These are phyloP conservation scores for western clawed frog (Xenopus tropicalis) DNA, from an alignment of 2,113 vertebrate genomes.

Conservation along the genomic window DNA sequence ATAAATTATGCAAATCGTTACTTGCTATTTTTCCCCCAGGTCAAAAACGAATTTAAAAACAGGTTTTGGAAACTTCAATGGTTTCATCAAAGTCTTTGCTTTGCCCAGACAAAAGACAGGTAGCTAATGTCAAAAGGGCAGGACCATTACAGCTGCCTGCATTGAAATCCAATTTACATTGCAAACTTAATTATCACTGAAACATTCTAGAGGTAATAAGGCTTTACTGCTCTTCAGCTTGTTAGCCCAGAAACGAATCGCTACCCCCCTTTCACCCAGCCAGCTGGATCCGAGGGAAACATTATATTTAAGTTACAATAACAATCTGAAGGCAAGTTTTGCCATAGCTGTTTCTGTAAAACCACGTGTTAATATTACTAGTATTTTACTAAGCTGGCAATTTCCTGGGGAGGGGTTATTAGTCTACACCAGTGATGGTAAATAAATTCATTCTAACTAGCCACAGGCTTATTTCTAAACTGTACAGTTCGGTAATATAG, in stretches of 20 bases:
- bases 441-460: conserved; percentile 3
- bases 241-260: background rate
- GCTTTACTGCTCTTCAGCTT: too few relatives aligned
- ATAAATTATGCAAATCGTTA: conserved; percentile 22
- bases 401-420: conserved; percentile 37
- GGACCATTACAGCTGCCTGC: background rate
- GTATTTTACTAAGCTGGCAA: conserved; percentile 31
- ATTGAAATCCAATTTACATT: background rate
- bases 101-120: conserved; percentile 11
- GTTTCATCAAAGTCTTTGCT: conserved; percentile 9
- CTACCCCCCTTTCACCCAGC: background rate
- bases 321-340: background rate
- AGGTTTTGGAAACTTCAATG: conserved; percentile 23
- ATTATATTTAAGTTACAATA: conserved; percentile 28
- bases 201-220: background rate
- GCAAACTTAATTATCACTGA: conserved; percentile 4
- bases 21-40: conserved; percentile 6
- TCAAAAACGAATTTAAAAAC: conserved; percentile 22
- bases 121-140: conserved; percentile 4
- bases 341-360: conserved; percentile 19
- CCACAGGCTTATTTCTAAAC: conserved; percentile 24
- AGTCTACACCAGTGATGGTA: background rate
- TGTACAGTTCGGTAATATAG: background rate
- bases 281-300: conserved; percentile 15
- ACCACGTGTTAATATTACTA: conserved; percentile 40